phyloP scores from a whole-genome alignment of 2,113 vertebrate genomes.

The Coturnix japonica region DNA sequence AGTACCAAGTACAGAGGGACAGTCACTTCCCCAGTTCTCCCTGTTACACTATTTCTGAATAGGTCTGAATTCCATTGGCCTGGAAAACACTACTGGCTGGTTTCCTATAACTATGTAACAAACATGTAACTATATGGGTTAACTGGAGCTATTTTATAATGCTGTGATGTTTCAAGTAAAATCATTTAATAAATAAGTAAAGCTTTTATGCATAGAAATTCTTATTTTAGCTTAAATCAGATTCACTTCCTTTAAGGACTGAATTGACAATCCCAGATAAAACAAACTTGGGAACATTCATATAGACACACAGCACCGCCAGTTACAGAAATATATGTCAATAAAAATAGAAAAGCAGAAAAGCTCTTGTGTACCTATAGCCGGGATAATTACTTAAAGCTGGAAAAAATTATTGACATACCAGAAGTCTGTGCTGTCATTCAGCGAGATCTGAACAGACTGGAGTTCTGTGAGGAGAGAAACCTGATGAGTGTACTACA shows the following conservation, averaged over 20 bases:
- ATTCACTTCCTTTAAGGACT: not conserved
- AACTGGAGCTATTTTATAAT: not conserved
- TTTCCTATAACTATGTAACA: not conserved
- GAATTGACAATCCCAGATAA: not conserved
- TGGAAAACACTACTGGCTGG: not conserved
- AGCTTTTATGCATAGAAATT: not conserved
- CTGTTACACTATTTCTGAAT: not conserved
- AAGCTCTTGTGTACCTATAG: not conserved
- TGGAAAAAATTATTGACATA: too few species aligned
- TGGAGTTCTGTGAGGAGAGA: too few species aligned
- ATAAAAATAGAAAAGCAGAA: not conserved
- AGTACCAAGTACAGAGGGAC: not conserved
- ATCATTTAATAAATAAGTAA: not conserved
- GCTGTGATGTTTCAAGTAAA: not conserved
- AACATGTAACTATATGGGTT: not conserved
- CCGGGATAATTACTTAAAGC: too few species aligned
- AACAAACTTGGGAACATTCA: not conserved
- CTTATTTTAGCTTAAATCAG: not conserved
- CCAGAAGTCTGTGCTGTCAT: too few species aligned
- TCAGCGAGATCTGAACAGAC: too few species aligned
- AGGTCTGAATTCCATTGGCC: not conserved
- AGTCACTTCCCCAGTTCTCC: not conserved
- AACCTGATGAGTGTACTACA: too few species aligned
- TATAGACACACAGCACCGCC: accelerated
- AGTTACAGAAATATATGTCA: not conserved